Conservation (phyloP, 2,113 vertebrate species). For the Xiphophorus maculatus region DNA sequence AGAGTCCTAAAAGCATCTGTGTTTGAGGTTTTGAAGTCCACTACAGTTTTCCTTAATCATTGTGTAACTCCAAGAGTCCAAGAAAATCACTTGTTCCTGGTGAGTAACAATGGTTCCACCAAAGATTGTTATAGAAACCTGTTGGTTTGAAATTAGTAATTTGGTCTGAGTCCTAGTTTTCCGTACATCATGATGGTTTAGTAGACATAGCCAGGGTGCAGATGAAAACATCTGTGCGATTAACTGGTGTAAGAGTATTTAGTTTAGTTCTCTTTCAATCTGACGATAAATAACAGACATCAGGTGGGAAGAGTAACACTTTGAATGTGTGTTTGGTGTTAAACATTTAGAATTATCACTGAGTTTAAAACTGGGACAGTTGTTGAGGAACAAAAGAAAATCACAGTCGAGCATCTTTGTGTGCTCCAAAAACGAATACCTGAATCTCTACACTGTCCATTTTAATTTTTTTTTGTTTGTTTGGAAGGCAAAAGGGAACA, state of each 20-base stretch:
- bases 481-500: not conserved
- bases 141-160: constrained; percentile 21
- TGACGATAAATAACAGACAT: not conserved
- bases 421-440: constrained; percentile 14
- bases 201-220: not conserved
- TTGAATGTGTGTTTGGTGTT: constrained; percentile 2
- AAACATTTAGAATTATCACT: not conserved
- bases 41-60: constrained; percentile 18
- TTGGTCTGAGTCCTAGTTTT: constrained; percentile 17
- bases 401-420: not conserved
- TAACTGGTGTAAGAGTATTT: not conserved
- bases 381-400: not conserved
- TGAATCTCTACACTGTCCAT: constrained; percentile 11
- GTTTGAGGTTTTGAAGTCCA: constrained; percentile 49
- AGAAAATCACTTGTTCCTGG: constrained; percentile 20
- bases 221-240: constrained; percentile 1
- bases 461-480: constrained; percentile 9
- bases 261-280: not conserved
- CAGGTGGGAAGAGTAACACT: constrained; percentile 2
- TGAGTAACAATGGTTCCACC: constrained; percentile 30
- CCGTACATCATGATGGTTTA: constrained; percentile 14
- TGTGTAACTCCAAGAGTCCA: constrained; percentile 40
- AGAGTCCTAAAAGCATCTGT: constrained; percentile 17
- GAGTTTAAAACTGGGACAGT: not conserved
- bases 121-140: constrained; percentile 14